Conservation (phyloP, 35 echinoderm and acorn worm species). For the Apostichopus californicus region DNA sequence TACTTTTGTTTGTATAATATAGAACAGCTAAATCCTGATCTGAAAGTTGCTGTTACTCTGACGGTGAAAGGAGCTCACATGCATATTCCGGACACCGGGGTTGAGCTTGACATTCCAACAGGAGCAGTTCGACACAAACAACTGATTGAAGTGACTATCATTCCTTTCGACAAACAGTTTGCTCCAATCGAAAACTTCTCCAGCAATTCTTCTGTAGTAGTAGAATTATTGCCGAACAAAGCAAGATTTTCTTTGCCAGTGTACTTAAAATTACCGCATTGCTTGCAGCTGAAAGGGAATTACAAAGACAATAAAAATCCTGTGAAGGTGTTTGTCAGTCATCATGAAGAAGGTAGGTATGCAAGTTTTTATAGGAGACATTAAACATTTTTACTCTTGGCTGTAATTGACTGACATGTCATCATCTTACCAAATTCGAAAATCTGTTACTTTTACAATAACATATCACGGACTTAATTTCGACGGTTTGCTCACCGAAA, state of each 20-base stretch:
- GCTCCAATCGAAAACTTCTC: background rate
- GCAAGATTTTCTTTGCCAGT: background rate
- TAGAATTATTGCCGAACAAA: background rate
- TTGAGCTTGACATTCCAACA: background rate
- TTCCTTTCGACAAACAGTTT: background rate
- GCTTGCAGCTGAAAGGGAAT: background rate
- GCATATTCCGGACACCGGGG: background rate
- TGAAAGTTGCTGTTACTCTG: background rate
- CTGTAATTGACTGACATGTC: too few relatives aligned
- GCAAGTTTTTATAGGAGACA: too few relatives aligned
- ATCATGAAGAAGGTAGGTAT: background rate
- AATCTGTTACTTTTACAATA: too few relatives aligned
- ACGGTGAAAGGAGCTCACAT: background rate
- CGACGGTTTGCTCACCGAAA: too few relatives aligned
- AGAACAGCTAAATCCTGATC: background rate
- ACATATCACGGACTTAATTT: too few relatives aligned
- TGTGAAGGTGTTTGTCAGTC: background rate
- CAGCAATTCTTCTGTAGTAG: background rate
- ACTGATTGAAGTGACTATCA: background rate
- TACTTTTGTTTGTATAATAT: background rate
- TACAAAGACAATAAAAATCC: background rate
- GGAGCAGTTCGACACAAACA: background rate
- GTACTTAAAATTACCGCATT: background rate
- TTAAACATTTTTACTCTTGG: too few relatives aligned
- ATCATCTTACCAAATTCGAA: too few relatives aligned